A percentile compares a stretch with the other conserved stretches of the same genome.
phyloP scores from a whole-genome alignment of 2,888 invertebrate genomes.

The Lomographa bimaculata region DNA sequence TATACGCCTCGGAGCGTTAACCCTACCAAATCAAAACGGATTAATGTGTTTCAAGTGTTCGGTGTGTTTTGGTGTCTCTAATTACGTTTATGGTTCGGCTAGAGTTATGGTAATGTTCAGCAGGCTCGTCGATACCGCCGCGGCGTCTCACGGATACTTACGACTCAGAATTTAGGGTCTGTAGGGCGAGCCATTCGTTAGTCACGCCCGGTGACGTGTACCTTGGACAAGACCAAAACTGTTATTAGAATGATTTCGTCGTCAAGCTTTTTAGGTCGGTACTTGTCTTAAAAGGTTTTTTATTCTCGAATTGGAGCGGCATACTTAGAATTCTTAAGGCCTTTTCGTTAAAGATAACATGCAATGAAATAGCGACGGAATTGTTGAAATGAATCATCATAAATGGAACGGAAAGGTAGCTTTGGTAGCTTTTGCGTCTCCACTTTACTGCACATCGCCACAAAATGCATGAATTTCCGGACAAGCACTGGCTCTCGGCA shows the following conservation, averaged over 20 bases:
- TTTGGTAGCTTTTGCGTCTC: constrained; percentile 54
- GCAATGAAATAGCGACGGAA: constrained; percentile 22
- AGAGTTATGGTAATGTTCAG: constrained; percentile 79
- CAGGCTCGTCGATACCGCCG: constrained; percentile 64
- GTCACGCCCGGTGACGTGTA: constrained; percentile 83
- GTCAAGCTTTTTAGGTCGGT: constrained; percentile 58
- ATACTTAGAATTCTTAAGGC: constrained; percentile 31
- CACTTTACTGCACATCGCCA: constrained; percentile 66
- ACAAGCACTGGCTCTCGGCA: constrained; percentile 72
- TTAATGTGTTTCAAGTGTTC: constrained; percentile 75
- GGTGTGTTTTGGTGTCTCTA: constrained; percentile 75
- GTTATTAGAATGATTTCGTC: constrained; percentile 77
- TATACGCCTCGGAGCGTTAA: constrained; percentile 60
- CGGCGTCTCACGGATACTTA: constrained; percentile 77
- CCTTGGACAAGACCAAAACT: constrained; percentile 84
- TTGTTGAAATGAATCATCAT: constrained; percentile 39
- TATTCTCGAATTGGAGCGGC: constrained; percentile 36
- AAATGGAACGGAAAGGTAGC: constrained; percentile 61
- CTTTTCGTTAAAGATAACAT: constrained; percentile 32
- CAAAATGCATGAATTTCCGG: constrained; percentile 75
- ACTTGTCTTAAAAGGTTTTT: constrained; percentile 67
- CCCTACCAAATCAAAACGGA: constrained; percentile 71
- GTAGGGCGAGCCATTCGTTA: constrained; percentile 84
- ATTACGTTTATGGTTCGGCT: constrained; percentile 73
- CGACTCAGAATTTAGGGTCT: constrained; percentile 83